phyloP scores from a whole-genome alignment of 2,113 vertebrate genomes.

The Phylloscopus whistleri region DNA sequence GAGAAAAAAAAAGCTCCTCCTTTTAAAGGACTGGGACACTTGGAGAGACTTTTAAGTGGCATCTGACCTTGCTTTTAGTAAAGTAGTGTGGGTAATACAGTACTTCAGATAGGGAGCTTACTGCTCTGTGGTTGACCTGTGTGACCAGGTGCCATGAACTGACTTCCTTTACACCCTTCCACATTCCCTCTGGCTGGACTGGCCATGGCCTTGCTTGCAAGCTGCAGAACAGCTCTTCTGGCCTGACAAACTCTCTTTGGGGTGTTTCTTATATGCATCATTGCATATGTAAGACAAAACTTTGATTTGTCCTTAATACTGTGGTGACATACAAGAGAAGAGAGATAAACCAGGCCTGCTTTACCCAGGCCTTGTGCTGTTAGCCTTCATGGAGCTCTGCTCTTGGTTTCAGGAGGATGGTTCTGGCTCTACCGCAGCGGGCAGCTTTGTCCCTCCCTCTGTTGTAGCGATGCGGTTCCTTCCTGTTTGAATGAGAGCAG shows the following conservation, averaged over 20 bases:
- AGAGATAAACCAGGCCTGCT: background rate
- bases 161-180: background rate
- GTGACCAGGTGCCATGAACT: background rate
- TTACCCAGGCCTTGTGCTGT: background rate
- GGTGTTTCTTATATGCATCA: background rate
- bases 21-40: background rate
- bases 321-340: background rate
- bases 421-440: fast-evolving
- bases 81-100: background rate
- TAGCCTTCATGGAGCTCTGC: background rate
- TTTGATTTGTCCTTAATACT: background rate
- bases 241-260: background rate
- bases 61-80: background rate
- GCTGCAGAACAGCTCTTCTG: background rate
- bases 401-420: background rate
- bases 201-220: background rate
- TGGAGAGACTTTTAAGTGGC: background rate
- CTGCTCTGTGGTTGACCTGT: background rate
- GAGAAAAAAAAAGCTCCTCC: background rate
- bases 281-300: background rate
- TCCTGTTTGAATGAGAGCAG: background rate
- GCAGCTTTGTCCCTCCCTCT: background rate
- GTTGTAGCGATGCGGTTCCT: background rate
- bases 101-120: background rate
- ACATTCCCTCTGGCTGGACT: background rate